Base-by-base conservation (phyloP, 2,113 vertebrate genomes). In the Neofelis nebulosa region DNA sequence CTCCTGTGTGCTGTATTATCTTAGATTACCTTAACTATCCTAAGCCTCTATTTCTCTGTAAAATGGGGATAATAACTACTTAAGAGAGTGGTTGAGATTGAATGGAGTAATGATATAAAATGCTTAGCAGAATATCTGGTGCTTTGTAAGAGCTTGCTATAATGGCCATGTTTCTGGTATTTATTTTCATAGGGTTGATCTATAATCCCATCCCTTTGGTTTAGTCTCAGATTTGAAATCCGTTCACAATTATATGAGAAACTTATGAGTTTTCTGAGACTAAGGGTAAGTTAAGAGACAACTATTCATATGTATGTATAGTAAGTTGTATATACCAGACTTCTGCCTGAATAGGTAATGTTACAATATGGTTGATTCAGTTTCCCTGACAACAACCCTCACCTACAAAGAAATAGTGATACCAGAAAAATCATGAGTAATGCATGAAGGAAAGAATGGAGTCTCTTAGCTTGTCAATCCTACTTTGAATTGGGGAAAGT, bases 151-250 rank as follows among this genome's bases (percentile, higher is more conserved):
- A 91, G 55, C 63, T 89, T 85, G 3, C 29, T 85, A 5, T 45
- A 87, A 63, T 74, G 69, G 10, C 36, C 10, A 0, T 88, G 74
- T 68, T 93, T 88, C 84, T 93, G 41, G 4, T 91, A 78, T 65
- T 95, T 52, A n/a, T 87, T 96, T 79, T 86, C 25, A 33, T 63
- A n/a, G 9, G 3, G 8, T 90, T 80, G 4, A 23, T 91, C 55
- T 92, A 11, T 93, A 83, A 96, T 81, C 21, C 36, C 25, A 69
- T 74, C 13, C 84, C 13, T 90, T 90, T 89, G 4, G 38, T 89
- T 97, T 82, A 91, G 13, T 48, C 19, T 93, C 41, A 50, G 3
- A 78, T 92, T 92, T 84, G 38, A 80, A 96, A 63, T 97, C 80
- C 83, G 7, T 94, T 92, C 15, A 85, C 69, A 95, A 91, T 86